Conservation (phyloP, 2,113 vertebrate genomes). For the Eptesicus fuscus region DNA sequence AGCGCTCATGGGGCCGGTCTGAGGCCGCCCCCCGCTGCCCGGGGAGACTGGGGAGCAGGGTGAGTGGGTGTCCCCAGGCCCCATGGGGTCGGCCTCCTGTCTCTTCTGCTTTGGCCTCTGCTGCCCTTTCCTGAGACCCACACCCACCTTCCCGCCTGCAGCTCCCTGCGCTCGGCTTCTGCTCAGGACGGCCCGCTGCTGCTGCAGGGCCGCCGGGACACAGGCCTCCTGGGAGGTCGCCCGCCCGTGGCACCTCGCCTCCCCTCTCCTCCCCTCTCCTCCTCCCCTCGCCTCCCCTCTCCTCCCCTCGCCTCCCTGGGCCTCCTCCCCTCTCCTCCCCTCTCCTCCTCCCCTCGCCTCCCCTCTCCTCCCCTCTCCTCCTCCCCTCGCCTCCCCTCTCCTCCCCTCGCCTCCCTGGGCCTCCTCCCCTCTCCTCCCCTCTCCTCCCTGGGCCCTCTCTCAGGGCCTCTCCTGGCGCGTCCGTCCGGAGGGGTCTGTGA, state of each 20-base stretch:
- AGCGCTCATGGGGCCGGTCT: background rate
- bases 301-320: no score
- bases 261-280: no score
- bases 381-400: no score
- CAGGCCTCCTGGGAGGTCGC: background rate
- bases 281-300: no score
- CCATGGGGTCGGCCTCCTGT: rapidly evolving
- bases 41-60: background rate
- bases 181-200: rapidly evolving
- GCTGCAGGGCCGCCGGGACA: background rate
- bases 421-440: no score
- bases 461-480: background rate
- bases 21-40: background rate
- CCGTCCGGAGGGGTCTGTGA: no score
- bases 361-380: no score
- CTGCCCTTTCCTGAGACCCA: rapidly evolving
- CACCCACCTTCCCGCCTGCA: rapidly evolving
- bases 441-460: rapidly evolving
- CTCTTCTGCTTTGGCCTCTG: background rate
- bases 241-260: background rate
- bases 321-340: no score
- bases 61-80: background rate
- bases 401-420: no score
- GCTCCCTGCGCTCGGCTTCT: background rate
- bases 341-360: no score